Evolutionary conservation across 2,888 invertebrate genomes (phyloP).

Genomic region (Noctua fimbriata): DNA sequence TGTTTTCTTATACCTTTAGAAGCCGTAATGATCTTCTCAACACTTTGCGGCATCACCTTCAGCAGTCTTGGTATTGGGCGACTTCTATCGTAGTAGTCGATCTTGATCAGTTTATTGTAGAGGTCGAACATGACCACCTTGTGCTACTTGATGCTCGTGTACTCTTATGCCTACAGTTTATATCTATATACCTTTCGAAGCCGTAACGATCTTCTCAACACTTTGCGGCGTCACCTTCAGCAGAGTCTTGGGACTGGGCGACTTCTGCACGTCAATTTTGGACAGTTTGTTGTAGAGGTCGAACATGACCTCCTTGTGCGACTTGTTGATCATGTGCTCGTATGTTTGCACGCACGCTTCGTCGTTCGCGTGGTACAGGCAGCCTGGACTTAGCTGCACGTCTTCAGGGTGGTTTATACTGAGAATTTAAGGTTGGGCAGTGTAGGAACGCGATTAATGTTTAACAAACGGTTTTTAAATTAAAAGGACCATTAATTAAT

Average conservation of each 20-base stretch:
- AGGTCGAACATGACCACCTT: slow-evolving; percentile 89
- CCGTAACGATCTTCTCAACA: slow-evolving; percentile 85
- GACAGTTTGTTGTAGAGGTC: slow-evolving; percentile 87
- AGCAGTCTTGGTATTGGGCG: slow-evolving; percentile 85
- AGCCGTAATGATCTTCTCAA: slow-evolving; percentile 85
- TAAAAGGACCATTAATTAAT: background rate
- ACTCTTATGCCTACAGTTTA: slow-evolving; percentile 81
- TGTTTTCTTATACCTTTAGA: slow-evolving; percentile 78
- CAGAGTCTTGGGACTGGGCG: slow-evolving; percentile 84
- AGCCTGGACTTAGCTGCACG: slow-evolving; percentile 84
- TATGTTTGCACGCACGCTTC: slow-evolving; percentile 83
- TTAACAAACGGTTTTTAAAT: background rate
- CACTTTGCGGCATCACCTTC: slow-evolving; percentile 87
- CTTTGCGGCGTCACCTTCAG: slow-evolving; percentile 87
- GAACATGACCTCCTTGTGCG: slow-evolving; percentile 89
- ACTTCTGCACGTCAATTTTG: slow-evolving; percentile 84
- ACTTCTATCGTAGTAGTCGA: slow-evolving; percentile 84
- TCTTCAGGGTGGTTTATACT: slow-evolving; percentile 82
- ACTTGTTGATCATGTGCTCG: slow-evolving; percentile 88
- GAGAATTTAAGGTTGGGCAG: slow-evolving; percentile 47
- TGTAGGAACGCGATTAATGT: background rate
- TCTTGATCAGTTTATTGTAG: slow-evolving; percentile 86
- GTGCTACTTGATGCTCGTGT: slow-evolving; percentile 88
- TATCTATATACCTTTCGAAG: slow-evolving; percentile 80
- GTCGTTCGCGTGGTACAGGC: slow-evolving; percentile 82